Evolutionary conservation across 2,113 vertebrate species (phyloP).

Genomic region (Serinus canaria): DNA sequence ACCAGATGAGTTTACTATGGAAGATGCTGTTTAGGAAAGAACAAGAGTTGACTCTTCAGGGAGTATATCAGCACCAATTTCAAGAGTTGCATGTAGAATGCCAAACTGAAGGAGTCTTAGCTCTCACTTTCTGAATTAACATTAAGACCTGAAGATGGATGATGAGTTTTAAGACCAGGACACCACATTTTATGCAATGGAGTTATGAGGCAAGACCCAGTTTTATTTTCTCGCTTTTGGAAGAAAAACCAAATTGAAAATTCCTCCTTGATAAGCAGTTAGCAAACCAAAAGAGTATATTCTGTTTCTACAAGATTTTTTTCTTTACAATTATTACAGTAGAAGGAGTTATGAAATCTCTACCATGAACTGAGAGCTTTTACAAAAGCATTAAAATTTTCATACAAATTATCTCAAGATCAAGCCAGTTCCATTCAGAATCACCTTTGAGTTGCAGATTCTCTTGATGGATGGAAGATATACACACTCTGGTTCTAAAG

Average conservation of each 20-base stretch:
- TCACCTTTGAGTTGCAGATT: background rate
- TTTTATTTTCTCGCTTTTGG: background rate
- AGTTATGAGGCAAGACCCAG: background rate
- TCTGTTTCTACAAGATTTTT: background rate
- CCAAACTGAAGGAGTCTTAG: background rate
- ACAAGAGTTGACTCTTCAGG: background rate
- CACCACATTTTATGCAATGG: background rate
- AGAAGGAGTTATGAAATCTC: background rate
- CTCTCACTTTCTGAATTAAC: background rate
- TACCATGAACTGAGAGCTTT: background rate
- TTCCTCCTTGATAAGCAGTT: background rate
- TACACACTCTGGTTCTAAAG: background rate
- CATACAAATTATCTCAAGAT: background rate
- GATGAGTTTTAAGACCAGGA: background rate
- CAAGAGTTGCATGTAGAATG: background rate
- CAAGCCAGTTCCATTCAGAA: background rate
- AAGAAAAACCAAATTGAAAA: background rate
- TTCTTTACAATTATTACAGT: background rate
- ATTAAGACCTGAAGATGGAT: background rate
- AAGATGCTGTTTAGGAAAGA: background rate
- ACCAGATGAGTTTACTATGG: background rate
- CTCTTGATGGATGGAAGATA: background rate
- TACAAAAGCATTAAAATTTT: background rate
- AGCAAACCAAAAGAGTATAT: background rate
- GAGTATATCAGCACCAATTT: background rate